Evolutionary conservation across 2,888 invertebrate species (phyloP), one percentile per base, ranked within the genome.

Genomic region (Disparrhopalites patrizii): DNA sequence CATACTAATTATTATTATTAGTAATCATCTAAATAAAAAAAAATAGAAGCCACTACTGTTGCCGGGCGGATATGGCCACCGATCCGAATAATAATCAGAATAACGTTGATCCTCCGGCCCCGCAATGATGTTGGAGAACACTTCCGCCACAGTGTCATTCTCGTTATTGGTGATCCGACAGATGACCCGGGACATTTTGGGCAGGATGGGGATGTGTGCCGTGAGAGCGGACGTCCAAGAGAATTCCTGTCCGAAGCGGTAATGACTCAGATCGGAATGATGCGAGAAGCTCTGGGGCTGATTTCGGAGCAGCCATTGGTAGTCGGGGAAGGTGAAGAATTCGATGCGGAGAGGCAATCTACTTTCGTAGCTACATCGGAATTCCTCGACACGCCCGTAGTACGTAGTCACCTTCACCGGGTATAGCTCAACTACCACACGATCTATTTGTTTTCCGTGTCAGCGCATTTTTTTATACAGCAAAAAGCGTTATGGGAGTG

Each of bases 351-450:
- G 76, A 54, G 68, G 71, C 52, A 80, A 78, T 60, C 76, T 72
- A 73, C 80, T 81, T 66, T 79, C 76, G 77, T 83, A 84, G 68
- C 80, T 81, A 78, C 84, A 85, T 68, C 78, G 80, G 76, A 84
- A 81, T 68, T 74, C 75, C 67, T 83, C 79, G 70, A 76, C 70
- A 54, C 78, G 76, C 66, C 81, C 80, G 47, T 80, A 77, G 47
- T 79, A 77, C 50, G 79, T 79, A 51, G 76, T 75, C 58, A 80
- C 79, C 70, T 77, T 79, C 73, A 81, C 78, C 33, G 84, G 84
- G 65, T 77, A 79, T 76, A 83, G 78, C 77, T 81, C 81, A 79
- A 83, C 79, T 77, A 77, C 78, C 66, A 82, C 77, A 50, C n/a
- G n/a, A n/a, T n/a, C n/a, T n/a, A n/a, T n/a, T n/a, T n/a, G 15